These are phyloP conservation scores for Formica exsecta DNA, from an alignment of 1,140 invertebrate genomes.

Conservation along the genomic window DNA sequence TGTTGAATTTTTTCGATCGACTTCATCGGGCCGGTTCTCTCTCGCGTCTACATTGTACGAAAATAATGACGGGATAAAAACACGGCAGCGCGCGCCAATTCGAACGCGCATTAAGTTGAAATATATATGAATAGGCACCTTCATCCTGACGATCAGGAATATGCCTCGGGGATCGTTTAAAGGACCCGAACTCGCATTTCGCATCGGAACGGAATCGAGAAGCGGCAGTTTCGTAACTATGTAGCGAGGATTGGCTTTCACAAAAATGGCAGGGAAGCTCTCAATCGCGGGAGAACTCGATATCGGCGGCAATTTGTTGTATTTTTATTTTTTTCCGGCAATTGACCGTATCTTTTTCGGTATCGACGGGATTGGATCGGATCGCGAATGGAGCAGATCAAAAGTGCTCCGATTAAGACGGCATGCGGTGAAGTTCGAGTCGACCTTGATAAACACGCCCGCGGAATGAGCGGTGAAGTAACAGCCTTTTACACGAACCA, in stretches of 20 bases:
- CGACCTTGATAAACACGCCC: constrained; percentile 39
- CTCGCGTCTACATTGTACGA: constrained; percentile 52
- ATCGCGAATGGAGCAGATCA: constrained; percentile 35
- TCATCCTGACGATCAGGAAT: constrained; percentile 45
- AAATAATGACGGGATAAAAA: constrained; percentile 54
- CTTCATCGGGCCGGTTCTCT: constrained; percentile 22
- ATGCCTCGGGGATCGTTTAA: constrained; percentile 40
- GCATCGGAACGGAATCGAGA: constrained; percentile 43
- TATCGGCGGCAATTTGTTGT: constrained; percentile 45
- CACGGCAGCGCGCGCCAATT: constrained; percentile 34
- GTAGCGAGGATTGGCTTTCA: constrained; percentile 49
- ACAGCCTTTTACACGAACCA: not conserved
- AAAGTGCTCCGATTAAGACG: constrained; percentile 45
- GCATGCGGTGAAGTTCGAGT: constrained; percentile 36
- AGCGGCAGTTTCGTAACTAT: constrained; percentile 59
- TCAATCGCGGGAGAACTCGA: constrained; percentile 35
- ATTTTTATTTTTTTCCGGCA: constrained; percentile 30
- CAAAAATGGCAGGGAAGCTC: constrained; percentile 56
- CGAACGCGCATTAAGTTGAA: constrained; percentile 50
- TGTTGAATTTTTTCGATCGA: constrained; percentile 44
- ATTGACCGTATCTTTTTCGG: constrained; percentile 36
- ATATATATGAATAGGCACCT: constrained; percentile 47
- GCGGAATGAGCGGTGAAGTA: not conserved
- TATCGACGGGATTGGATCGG: constrained; percentile 28
- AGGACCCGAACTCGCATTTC: constrained; percentile 49